Base-by-base conservation (phyloP, 2,888 invertebrate species). In the Sphaerophoria taeniata region DNA sequence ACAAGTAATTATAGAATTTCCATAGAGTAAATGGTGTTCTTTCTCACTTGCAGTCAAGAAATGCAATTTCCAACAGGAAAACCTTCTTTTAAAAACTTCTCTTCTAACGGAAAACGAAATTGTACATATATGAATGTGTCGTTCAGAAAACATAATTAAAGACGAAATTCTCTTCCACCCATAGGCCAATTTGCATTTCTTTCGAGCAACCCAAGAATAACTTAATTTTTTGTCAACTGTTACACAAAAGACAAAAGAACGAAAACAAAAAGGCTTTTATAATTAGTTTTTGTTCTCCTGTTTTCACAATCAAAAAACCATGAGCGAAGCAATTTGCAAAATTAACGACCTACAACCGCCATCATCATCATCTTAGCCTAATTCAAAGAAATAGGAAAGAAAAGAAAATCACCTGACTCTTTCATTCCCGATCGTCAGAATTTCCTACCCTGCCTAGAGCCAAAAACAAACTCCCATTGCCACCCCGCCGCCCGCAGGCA, bases 311-410 rank as follows among this genome's bases (percentile, higher is more conserved):
- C 39, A 61, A 36, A 69, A 70, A 70, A 60, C 39, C 16, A 61
- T 39, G 61, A 76, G 51, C 34, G 69, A 76, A 80, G 67, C 72
- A 76, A 76, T 81, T 85, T 85, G 58, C 67, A 70, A 73, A 81
- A 85, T 85, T 77, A 81, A 70, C 72, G 36, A 61, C 67, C 71
- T 36, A 45, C 67, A 69, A 53, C 56, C 60, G 39, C 70, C 81
- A 60, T 65, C n/a, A 6, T 11, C 61, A 16, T n/a, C 16, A 65
- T 14, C 80, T 56, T 51, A 69, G 49, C 72, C 85, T 77, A 58
- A 70, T 81, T 85, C 60, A 43, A 43, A 43, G 11, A 43, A 9
- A 43, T 43, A 9, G 12, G 16, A 51, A 55, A 56, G 53, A 34
- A 60, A 34, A 60, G n/a, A 39, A n/a, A 53, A 33, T 6, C 14